Conservation (phyloP, 30 jellyfish, hydroid and myxozoan species). For the Euphysa ruthae region DNA sequence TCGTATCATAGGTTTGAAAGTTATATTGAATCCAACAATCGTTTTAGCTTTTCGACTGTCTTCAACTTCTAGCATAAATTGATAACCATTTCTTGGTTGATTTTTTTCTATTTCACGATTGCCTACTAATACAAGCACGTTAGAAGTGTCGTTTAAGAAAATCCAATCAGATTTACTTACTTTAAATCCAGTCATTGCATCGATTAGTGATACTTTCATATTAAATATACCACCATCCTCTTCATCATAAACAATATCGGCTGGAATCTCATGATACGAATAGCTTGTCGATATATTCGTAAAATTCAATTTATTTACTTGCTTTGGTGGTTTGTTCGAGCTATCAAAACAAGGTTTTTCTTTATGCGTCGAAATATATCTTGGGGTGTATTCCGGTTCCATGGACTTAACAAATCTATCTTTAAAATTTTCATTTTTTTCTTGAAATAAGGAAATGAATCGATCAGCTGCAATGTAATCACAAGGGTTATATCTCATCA, state of each 20-base stretch:
- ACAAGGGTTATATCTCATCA: constrained; percentile 19
- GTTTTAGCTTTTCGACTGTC: constrained; percentile 21
- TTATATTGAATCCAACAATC: neutral
- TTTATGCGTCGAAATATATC: constrained; percentile 17
- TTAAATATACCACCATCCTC: constrained; percentile 17
- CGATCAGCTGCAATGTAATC: constrained; percentile 11
- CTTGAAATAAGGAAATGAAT: neutral
- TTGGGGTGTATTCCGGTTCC: constrained; percentile 26
- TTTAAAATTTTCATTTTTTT: neutral
- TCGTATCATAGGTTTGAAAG: neutral
- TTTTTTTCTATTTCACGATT: neutral
- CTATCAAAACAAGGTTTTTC: constrained; percentile 11
- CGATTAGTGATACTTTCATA: neutral
- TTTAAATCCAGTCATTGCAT: constrained; percentile 1
- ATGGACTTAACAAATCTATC: neutral
- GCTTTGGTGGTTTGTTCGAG: constrained; percentile 10
- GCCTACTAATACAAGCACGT: neutral
- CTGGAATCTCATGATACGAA: no score
- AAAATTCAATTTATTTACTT: no score
- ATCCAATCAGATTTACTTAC: constrained; percentile 4
- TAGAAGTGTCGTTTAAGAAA: constrained; percentile 2
- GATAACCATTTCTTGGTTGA: constrained; percentile 19
- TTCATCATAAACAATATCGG: neutral
- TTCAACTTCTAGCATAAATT: neutral
- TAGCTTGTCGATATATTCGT: neutral